Conservation (phyloP, 2,888 invertebrate species). For the Ichneumon xanthorius region DNA sequence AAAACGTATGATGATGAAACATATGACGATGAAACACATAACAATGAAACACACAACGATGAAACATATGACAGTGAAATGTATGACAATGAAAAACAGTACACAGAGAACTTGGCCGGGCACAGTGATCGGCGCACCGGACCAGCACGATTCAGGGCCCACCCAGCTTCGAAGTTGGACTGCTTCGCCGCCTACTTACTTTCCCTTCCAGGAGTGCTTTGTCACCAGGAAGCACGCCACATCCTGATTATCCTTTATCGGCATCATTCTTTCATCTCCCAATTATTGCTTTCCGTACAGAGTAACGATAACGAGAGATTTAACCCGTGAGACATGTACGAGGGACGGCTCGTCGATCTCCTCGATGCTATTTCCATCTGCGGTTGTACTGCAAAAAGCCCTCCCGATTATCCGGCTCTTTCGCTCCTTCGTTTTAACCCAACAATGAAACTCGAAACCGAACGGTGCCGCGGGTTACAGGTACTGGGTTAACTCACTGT, state of each 20-base stretch:
- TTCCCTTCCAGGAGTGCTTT: slow-evolving; percentile 99
- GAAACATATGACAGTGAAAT: background rate
- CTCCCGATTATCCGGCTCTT: background rate
- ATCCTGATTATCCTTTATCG: slow-evolving; percentile 97
- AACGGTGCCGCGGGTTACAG: background rate
- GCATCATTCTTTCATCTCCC: slow-evolving; percentile 90
- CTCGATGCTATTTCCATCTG: background rate
- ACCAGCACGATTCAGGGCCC: no score
- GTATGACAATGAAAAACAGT: background rate
- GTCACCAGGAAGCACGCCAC: slow-evolving; percentile 98
- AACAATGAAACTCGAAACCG: slow-evolving; percentile 8
- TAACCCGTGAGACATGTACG: background rate
- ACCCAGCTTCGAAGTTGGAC: background rate
- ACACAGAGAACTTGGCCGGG: background rate
- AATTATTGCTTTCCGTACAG: slow-evolving; percentile 2
- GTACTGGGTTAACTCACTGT: background rate
- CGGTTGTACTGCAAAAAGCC: background rate
- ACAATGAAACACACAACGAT: no score
- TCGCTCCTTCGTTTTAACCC: slow-evolving; percentile 20
- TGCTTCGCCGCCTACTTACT: slow-evolving; percentile 86
- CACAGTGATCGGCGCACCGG: background rate
- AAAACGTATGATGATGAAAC: no score
- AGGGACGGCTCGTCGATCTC: background rate
- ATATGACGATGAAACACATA: no score
- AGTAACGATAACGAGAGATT: slow-evolving; percentile 9